Evolutionary conservation across 1,140 invertebrate genomes (phyloP).

Genomic region (Drosophila grimshawi): DNA sequence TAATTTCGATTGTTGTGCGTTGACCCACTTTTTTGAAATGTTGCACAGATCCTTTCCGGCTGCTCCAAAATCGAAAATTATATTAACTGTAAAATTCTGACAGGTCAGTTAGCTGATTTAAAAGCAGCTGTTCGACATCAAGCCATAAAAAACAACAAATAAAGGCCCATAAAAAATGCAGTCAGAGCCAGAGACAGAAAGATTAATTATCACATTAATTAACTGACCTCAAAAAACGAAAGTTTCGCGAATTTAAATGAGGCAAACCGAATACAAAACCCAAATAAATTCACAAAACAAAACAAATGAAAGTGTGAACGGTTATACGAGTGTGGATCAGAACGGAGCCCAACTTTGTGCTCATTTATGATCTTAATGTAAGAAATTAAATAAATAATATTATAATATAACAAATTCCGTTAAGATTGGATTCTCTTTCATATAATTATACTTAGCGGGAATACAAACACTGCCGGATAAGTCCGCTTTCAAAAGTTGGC

Average conservation of each 20-base stretch:
- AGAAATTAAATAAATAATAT: no score
- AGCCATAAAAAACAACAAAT: slow-evolving; percentile 37
- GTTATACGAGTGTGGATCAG: no score
- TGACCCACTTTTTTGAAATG: slow-evolving; percentile 59
- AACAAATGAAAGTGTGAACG: slow-evolving; percentile 43
- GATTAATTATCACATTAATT: slow-evolving; percentile 82
- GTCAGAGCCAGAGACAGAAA: slow-evolving; percentile 48
- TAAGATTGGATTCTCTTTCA: no score
- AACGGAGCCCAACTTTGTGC: background rate
- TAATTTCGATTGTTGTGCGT: slow-evolving; percentile 58
- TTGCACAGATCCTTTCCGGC: slow-evolving; percentile 17
- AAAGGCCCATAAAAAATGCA: slow-evolving; percentile 45
- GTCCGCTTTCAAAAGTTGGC: background rate
- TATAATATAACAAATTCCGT: no score
- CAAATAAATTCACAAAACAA: slow-evolving; percentile 4
- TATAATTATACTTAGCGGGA: background rate
- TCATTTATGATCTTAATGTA: no score
- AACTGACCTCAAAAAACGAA: slow-evolving; percentile 79
- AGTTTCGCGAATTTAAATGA: slow-evolving; percentile 59
- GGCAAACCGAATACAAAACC: slow-evolving; percentile 21
- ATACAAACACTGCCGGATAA: background rate
- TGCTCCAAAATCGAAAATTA: slow-evolving; percentile 30
- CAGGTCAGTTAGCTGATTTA: slow-evolving; percentile 78
- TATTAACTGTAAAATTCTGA: slow-evolving; percentile 79
- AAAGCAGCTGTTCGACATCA: slow-evolving; percentile 51